Evolutionary conservation across 2,888 invertebrate genomes (phyloP).

Genomic region (Teleogryllus oceanicus): DNA sequence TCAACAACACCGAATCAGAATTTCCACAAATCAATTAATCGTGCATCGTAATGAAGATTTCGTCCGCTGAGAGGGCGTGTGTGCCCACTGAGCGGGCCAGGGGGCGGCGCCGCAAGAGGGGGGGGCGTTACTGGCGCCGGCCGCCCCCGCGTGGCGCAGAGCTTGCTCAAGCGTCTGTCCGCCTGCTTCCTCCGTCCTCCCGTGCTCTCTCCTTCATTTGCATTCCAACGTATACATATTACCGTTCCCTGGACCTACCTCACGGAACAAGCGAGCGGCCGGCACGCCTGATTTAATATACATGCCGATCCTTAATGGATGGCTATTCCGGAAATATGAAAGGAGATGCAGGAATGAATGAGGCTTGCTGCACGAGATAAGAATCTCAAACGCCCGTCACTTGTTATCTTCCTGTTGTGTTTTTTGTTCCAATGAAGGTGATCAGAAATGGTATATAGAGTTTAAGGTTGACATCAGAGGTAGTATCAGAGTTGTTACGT

Average conservation of each 20-base stretch:
- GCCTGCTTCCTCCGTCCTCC: not conserved
- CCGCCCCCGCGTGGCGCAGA: not conserved
- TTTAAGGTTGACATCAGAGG: no score
- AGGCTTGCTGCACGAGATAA: not conserved
- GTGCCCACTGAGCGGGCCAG: no score
- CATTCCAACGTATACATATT: not conserved
- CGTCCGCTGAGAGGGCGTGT: no score
- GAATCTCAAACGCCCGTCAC: not conserved
- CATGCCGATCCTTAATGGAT: not conserved
- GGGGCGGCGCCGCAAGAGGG: not conserved
- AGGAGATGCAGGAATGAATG: not conserved
- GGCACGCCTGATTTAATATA: not conserved
- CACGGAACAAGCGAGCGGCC: not conserved
- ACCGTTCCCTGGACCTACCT: not conserved
- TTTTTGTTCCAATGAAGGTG: not conserved
- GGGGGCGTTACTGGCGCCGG: not conserved
- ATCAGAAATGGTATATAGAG: no score
- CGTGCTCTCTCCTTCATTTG: not conserved
- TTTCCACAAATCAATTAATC: no score
- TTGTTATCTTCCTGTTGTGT: not conserved
- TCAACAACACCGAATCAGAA: no score
- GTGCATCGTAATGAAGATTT: no score
- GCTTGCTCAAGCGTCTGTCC: not conserved
- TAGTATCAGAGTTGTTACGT: no score
- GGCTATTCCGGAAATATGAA: constrained; percentile 1